These are phyloP conservation scores for Cydia splendana DNA, from an alignment of 1,140 invertebrate genomes.

Conservation along the genomic window DNA sequence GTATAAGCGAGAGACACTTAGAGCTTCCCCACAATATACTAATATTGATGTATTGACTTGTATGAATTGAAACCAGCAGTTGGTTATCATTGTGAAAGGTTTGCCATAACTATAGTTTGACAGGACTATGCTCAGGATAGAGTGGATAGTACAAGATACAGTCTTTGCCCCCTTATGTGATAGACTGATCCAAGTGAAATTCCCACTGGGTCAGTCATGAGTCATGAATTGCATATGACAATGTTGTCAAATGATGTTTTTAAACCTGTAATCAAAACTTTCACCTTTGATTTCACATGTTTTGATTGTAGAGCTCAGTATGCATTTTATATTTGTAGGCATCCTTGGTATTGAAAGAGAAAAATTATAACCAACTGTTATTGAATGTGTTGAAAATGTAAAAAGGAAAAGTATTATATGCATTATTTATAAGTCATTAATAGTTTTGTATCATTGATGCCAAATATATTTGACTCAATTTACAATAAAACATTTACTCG, in stretches of 20 bases:
- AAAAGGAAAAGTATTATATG: not conserved
- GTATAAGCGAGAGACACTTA: conserved; percentile 5
- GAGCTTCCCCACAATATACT: conserved; percentile 2
- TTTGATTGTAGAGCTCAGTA: no score
- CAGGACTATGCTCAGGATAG: not conserved
- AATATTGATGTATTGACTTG: not conserved
- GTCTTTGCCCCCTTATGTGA: no score
- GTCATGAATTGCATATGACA: no score
- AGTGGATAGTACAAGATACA: not conserved
- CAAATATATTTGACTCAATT: conserved; percentile 33
- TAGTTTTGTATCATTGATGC: conserved; percentile 28
- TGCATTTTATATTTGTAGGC: not conserved
- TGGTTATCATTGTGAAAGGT: not conserved
- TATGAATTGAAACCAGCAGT: not conserved
- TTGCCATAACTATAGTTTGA: not conserved
- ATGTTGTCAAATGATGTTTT: no score
- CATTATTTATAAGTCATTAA: conserved; percentile 5
- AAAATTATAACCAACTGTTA: not conserved
- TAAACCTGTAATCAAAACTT: not conserved
- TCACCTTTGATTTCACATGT: not conserved
- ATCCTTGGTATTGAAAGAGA: not conserved
- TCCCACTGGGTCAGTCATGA: no score
- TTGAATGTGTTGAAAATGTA: not conserved
- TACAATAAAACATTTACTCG: not conserved
- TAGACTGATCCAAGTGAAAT: no score